phyloP scores from a whole-genome alignment of 2,888 invertebrate genomes.

The Physocephala rufipes region DNA sequence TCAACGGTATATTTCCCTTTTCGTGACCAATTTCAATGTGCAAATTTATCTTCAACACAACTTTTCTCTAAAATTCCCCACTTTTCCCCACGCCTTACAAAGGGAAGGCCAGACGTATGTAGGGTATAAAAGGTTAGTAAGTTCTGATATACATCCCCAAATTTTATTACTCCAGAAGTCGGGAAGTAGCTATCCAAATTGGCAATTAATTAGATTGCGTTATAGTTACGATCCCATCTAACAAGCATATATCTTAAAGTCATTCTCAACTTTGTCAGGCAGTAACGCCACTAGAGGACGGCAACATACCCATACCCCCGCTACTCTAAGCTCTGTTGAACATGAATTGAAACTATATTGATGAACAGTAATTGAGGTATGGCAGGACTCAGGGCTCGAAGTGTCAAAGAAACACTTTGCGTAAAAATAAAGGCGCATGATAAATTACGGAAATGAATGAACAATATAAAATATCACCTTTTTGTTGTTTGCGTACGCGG shows the following conservation, averaged over 20 bases:
- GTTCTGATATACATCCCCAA: no score
- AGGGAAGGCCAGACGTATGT: no score
- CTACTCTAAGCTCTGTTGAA: constrained; percentile 27
- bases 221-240: constrained; percentile 20
- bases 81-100: no score
- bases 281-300: constrained; percentile 10
- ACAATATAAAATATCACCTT: constrained; percentile 42
- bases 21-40: no score
- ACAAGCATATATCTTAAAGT: constrained; percentile 15
- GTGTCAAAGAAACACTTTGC: constrained; percentile 38
- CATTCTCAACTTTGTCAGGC: background rate
- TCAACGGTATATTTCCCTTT: no score
- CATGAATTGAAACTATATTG: constrained; percentile 37
- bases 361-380: background rate
- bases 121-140: no score
- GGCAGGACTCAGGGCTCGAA: constrained; percentile 22
- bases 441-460: constrained; percentile 34
- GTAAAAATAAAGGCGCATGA: constrained; percentile 25
- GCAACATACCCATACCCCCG: constrained; percentile 26
- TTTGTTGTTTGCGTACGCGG: constrained; percentile 32
- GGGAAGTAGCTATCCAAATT: constrained; percentile 8
- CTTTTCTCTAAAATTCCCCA: no score
- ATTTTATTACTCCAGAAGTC: constrained; percentile 10
- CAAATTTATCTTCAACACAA: no score
- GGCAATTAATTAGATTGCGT: constrained; percentile 38